phyloP scores from a whole-genome alignment of 2,888 invertebrate species.

The Norana najaformis region DNA sequence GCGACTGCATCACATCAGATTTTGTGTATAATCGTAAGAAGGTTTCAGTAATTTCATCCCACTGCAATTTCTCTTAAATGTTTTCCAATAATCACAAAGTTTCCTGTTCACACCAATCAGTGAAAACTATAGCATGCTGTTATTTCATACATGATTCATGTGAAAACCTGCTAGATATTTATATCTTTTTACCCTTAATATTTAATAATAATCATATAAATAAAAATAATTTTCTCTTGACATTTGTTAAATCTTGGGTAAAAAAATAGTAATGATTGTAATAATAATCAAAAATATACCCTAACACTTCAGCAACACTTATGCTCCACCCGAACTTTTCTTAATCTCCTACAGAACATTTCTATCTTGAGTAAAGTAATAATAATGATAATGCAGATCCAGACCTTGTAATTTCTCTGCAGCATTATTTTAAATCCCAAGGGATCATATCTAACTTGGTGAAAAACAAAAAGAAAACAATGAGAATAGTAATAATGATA shows the following conservation, averaged over 20 bases:
- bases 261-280: not conserved
- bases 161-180: not conserved
- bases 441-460: not conserved
- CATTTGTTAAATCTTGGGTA: not conserved
- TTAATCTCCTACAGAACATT: not conserved
- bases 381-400: not conserved
- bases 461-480: not conserved
- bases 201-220: not conserved
- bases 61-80: not conserved
- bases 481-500: not conserved
- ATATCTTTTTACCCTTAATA: not conserved
- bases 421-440: not conserved
- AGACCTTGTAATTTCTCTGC: not conserved
- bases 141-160: not conserved
- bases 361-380: constrained; percentile 1
- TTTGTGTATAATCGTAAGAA: not conserved
- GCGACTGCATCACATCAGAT: not conserved
- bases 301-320: not conserved
- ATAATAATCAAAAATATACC: too few species aligned
- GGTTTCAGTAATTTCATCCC: not conserved
- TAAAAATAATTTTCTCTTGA: not conserved
- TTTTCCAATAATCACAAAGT: not conserved
- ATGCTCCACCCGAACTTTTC: not conserved
- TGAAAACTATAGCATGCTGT: not conserved
- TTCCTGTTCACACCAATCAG: not conserved